phyloP scores from a whole-genome alignment of 2,888 invertebrate genomes.

The Euclidia mi region DNA sequence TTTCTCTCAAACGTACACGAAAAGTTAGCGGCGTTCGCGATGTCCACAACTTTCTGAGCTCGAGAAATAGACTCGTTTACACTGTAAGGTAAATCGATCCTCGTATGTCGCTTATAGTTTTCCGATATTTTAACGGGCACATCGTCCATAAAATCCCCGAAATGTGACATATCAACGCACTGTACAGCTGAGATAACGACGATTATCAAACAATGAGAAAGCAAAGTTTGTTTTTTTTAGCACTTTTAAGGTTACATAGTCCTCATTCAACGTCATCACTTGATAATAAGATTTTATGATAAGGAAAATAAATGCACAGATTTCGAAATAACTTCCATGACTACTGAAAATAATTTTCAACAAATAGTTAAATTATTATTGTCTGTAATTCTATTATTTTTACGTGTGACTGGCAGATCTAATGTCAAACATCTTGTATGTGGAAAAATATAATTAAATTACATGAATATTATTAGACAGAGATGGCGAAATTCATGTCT shows the following conservation, averaged over 20 bases:
- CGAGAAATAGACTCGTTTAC: conserved; percentile 74
- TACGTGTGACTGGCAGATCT: conserved; percentile 47
- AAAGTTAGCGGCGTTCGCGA: conserved; percentile 86
- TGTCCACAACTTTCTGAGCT: conserved; percentile 79
- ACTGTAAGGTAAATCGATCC: conserved; percentile 87
- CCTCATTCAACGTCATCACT: conserved; percentile 85
- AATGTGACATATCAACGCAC: conserved; percentile 85
- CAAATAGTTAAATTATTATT: conserved; percentile 42
- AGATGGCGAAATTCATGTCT: not conserved
- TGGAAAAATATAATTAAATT: conserved; percentile 7
- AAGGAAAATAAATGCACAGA: conserved; percentile 41
- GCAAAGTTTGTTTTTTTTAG: conserved; percentile 83
- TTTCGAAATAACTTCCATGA: conserved; percentile 57
- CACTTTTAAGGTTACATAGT: conserved; percentile 88
- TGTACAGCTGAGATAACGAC: conserved; percentile 64
- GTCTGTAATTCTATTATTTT: conserved; percentile 52
- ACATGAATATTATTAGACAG: conserved; percentile 18
- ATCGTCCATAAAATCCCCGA: conserved; percentile 93
- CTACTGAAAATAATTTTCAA: conserved; percentile 56
- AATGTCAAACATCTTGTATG: conserved; percentile 33
- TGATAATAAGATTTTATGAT: conserved; percentile 53
- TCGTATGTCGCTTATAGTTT: conserved; percentile 94
- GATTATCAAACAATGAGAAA: conserved; percentile 80
- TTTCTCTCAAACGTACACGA: conserved; percentile 93
- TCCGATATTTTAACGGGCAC: conserved; percentile 97